A percentile compares a stretch with the other conserved stretches of the same genome.
Evolutionary conservation across 1,140 invertebrate species (phyloP).

Genomic region (Ruditapes philippinarum): DNA sequence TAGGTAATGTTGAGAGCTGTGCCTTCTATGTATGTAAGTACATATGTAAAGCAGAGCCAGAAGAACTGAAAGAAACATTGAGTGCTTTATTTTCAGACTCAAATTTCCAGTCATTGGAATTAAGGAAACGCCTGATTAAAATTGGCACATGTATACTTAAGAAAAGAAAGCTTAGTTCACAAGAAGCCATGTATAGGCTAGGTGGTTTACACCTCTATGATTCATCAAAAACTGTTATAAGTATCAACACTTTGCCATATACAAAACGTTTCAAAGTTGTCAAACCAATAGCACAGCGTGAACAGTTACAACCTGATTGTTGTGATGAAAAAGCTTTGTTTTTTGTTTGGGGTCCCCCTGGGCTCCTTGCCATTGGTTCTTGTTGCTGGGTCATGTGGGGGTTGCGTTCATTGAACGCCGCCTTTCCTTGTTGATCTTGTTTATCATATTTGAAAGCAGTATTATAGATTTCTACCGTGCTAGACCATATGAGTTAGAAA

Average conservation of each 20-base stretch:
- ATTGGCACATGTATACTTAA: conserved; percentile 57
- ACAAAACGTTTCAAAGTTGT: neutral
- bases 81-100: neutral
- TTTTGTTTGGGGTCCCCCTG: too few relatives aligned
- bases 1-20: conserved; percentile 44
- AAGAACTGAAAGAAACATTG: conserved; percentile 27
- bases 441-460: too few relatives aligned
- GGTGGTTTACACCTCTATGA: neutral
- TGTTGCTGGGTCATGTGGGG: too few relatives aligned
- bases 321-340: too few relatives aligned
- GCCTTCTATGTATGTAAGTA: conserved; percentile 61
- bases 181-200: conserved; percentile 30
- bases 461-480: too few relatives aligned
- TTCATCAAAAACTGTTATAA: neutral
- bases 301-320: neutral
- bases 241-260: neutral
- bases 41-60: conserved; percentile 60
- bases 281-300: neutral
- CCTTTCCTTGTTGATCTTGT: too few relatives aligned
- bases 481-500: too few relatives aligned
- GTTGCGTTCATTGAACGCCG: too few relatives aligned
- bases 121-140: conserved; percentile 15
- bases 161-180: conserved; percentile 4
- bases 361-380: too few relatives aligned
- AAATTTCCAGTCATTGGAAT: neutral